These are phyloP conservation scores for Aphelenchoides avenae DNA, from an alignment of 1,140 invertebrate species.

Conservation along the genomic window DNA sequence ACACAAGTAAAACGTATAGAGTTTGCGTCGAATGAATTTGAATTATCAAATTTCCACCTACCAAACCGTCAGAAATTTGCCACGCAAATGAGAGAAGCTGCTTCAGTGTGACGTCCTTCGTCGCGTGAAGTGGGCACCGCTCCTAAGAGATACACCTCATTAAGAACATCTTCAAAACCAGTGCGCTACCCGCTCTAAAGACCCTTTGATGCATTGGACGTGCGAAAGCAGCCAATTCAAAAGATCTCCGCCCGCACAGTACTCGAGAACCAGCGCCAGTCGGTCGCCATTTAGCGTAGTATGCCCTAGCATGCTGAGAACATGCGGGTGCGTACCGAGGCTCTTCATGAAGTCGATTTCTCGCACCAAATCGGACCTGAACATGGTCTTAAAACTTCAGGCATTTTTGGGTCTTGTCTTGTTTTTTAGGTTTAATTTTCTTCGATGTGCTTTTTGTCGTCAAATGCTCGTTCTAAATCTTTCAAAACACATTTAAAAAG, in stretches of 20 bases:
- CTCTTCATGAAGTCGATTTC: constrained; percentile 24
- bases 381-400: background rate
- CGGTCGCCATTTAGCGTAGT: background rate
- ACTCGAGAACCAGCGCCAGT: constrained; percentile 18
- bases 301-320: constrained; percentile 18
- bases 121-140: background rate
- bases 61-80: constrained; percentile 16
- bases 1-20: background rate
- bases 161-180: background rate
- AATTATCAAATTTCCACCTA: background rate
- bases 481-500: too few relatives aligned
- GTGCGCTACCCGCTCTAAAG: background rate
- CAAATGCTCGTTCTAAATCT: too few relatives aligned
- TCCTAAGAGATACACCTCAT: background rate
- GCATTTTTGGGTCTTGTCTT: too few relatives aligned
- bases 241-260: constrained; percentile 21
- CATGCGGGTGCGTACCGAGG: constrained; percentile 18
- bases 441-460: background rate
- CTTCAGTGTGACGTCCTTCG: constrained; percentile 8
- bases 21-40: background rate
- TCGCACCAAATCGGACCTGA: background rate
- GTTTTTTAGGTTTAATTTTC: too few relatives aligned
- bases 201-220: background rate
- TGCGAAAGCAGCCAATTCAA: constrained; percentile 2
- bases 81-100: constrained; percentile 13